Base-by-base conservation (phyloP, 2,113 vertebrate species). In the Pollachius pollachius region DNA sequence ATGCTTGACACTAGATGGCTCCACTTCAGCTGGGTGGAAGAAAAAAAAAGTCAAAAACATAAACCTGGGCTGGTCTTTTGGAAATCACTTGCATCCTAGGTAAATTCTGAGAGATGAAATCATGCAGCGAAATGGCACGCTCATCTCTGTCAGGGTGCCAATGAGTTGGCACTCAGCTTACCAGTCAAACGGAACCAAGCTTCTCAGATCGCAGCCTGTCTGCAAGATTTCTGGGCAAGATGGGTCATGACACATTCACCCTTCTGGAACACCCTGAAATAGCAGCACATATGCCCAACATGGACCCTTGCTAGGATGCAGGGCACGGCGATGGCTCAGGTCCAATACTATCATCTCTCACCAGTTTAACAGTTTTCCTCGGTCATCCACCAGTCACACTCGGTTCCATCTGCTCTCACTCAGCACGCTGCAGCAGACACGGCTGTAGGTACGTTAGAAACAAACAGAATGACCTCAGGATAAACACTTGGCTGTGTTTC, bases 341-440 rank as follows among this genome's bases (percentile, higher is more conserved):
- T 64, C 75, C 70, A 80, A 71, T 71, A 59, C 64, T 69, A 62
- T 81, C 70, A 67, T 13, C 41, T 48, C 41, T 70, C 66, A 76
- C 41, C 65, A 72, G 73, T 77, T 66, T 68, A 77, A 80, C 73
- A 37, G 68, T 74, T 81, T 84, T 12, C 41, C 72, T 66, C 81
- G 64, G 71, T 79, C 82, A 79, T 71, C 82, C 64, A 62, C 73
- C 60, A 65, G 72, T 86, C 80, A 76, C 58, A 85, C 76, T 78
- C 25, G 58, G 70, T 79, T 86, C 85, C 85, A 89, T 89, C 89
- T 89, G 83, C 74, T 87, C 64, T 68, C 67, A 63, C 83, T 67
- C 77, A 71, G 80, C 41, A 6, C 79, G 84, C 76, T 68, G 67
- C 62, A 61, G 67, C 27, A 74, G 61, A 81, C 66, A 75, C 77